Conservation (phyloP, 2,797 vertebrate species). For the Tragopan temminckii region DNA sequence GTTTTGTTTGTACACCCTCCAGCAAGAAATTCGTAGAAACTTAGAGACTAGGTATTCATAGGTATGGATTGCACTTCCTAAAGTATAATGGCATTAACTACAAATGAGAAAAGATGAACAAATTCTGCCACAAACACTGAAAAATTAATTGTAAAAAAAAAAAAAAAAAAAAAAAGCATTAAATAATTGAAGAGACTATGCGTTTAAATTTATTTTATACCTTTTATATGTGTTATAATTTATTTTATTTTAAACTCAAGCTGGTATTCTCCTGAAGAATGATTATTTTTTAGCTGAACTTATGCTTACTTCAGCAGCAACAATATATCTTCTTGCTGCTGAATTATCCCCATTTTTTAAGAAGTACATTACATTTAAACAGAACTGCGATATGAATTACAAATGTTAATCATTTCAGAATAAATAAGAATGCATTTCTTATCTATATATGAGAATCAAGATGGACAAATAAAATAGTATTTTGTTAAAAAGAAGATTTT, state of each 20-base stretch:
- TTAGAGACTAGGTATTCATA: neutral
- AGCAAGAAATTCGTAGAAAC: slow-evolving; percentile 5
- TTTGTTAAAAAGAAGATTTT: neutral
- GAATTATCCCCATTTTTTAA: slow-evolving; percentile 56
- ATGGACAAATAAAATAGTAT: slow-evolving; percentile 42
- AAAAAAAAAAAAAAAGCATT: neutral
- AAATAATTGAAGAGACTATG: slow-evolving; percentile 40
- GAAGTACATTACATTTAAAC: slow-evolving; percentile 67
- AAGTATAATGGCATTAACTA: slow-evolving; percentile 54
- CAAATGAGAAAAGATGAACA: slow-evolving; percentile 54
- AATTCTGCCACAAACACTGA: slow-evolving; percentile 47
- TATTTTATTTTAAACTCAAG: slow-evolving; percentile 45
- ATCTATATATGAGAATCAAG: slow-evolving; percentile 29
- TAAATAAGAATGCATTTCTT: slow-evolving; percentile 51
- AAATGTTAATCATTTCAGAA: slow-evolving; percentile 62
- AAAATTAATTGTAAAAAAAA: slow-evolving; percentile 50
- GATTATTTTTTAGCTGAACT: slow-evolving; percentile 59
- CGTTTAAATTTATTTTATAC: slow-evolving; percentile 52
- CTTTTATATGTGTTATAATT: slow-evolving; percentile 36
- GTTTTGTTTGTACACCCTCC: neutral
- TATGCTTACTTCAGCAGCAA: slow-evolving; percentile 51
- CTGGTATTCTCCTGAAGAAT: slow-evolving; percentile 16
- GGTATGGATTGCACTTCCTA: slow-evolving; percentile 44
- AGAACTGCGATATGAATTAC: slow-evolving; percentile 56
- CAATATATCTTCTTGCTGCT: slow-evolving; percentile 58